Conservation (phyloP, 2,113 vertebrate genomes). For the Tenrec ecaudatus region DNA sequence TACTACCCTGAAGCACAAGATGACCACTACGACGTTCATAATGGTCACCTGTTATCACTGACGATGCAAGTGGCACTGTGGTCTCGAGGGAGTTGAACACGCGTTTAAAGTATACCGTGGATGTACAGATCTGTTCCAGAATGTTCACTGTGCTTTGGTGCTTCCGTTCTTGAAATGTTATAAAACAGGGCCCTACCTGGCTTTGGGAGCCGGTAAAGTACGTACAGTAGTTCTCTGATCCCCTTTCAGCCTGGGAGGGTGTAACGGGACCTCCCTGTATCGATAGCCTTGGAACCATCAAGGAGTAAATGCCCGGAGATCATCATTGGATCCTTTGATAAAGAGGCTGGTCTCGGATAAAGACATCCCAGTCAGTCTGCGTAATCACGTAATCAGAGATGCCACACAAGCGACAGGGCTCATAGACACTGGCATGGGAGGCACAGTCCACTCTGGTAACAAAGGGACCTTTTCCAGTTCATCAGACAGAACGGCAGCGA, state of each 20-base stretch:
- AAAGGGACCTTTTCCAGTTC: conserved; percentile 34
- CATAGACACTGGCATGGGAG: not conserved
- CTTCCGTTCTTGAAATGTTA: not conserved
- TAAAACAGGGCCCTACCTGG: not conserved
- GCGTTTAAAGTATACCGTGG: not conserved
- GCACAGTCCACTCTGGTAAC: not conserved
- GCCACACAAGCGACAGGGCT: not conserved
- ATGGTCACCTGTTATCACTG: conserved; percentile 25
- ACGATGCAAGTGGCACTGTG: conserved; percentile 4
- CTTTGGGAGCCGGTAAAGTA: not conserved
- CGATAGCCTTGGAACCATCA: not conserved
- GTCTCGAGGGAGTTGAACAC: not conserved
- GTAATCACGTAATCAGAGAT: conserved; percentile 73
- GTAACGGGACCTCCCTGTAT: not conserved
- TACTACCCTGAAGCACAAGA: not conserved
- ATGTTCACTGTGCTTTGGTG: conserved; percentile 8
- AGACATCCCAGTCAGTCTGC: conserved; percentile 24
- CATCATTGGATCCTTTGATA: conserved; percentile 49
- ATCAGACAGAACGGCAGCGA: not conserved
- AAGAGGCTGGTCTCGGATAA: conserved; percentile 55
- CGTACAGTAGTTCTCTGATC: not conserved
- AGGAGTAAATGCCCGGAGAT: conserved; percentile 43
- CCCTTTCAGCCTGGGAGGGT: not conserved
- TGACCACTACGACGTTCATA: not conserved
- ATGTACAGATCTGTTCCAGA: not conserved